Base-by-base conservation (phyloP, 2,797 vertebrate genomes). In the Smutsia temminckii region DNA sequence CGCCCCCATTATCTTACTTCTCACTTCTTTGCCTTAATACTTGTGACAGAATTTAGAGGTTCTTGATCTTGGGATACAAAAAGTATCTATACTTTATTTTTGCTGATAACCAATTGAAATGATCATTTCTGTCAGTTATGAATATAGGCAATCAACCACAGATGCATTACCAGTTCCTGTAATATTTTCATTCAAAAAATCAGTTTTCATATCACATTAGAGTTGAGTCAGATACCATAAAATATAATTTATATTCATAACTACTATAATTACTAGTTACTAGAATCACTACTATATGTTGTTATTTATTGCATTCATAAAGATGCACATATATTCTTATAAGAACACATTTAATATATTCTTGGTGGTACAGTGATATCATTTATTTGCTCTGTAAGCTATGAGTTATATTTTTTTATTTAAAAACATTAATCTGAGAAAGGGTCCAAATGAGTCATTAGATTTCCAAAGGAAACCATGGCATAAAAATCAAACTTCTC, bases 341-440 rank as follows among this genome's bases (percentile, higher is more conserved):
- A 51, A 64, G 5, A 59, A 84, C 12, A 53, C 57, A 46, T 59
- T 69, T 78, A 86, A 57, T 17, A 59, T 37, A 69, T 80, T 88
- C n/a, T n/a, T 61, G 37, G 55, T 32, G 3, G 3, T 21, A 63
- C 40, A 57, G 2, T 12, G 74, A 51, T 66, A 64, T 40, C 27
- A 63, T n/a, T 75, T 68, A 79, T 79, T 68, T 71, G 12, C 25
- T 79, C 53, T 83, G 1, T 57, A 77, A 37, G 2, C 10, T 66
- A 27, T 42, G 9, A 42, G 14, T 27, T 66, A 0, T 37, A 7
- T 57, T 11, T 64, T 77, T 77, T 37, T 0, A 20, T 14, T 89
- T 83, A 49, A 72, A 78, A 78, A 79, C 23, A 81, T 46, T 93
- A 59, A 55, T 74, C 18, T 85, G 53, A 68, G 37, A 40, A 34